Base-by-base conservation (phyloP, 2,888 invertebrate genomes). In the Dioctria linearis region DNA sequence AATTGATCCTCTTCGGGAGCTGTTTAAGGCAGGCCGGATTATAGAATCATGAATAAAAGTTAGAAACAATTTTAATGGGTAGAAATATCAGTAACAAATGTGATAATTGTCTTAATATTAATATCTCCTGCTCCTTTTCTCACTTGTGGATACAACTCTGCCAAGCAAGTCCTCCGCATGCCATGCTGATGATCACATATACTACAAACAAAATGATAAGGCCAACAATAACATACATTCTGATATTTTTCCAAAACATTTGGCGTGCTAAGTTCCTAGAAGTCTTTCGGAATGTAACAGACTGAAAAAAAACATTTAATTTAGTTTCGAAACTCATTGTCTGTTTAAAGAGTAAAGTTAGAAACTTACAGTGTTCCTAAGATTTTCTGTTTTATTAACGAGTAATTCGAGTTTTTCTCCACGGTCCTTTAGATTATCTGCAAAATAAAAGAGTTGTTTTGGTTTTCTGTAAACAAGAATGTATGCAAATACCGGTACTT, bases 171-270 rank as follows among this genome's bases (percentile, higher is more conserved):
- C 96, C 96, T 8, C 97, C 97, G 86, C 97, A 98, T 2, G 95
- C 92, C 91, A 97, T 94, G 63, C 95, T 95, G 3, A 96, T 93
- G 82, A 98, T 94, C 82, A 97, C 91, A 88, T 97, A 98, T 40
- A 96, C 88, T 43, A 95, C 92, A 84, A 94, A 94, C 83, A 94
- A 90, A 69, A 95, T 89, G 78, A 94, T 90, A 4, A 90, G 88
- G 39, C 90, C 93, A 83, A 94, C 90, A 83, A 92, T 85, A 83
- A 96, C 93, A 85, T 96, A 96, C 86, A 97, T 91, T 88, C 98
- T 97, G 13, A 97, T 92, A 87, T 96, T 98, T 89, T 97, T 97
- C 97, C 97, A 97, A 89, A 96, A 98, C 89, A 98, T 91, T 13
- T 95, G 94, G 59, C 96, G 91, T 51, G 96, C 95, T 82, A 98